Percentiles rank a stretch among this genome's conserved stretches.
Evolutionary conservation across 1,140 invertebrate genomes (phyloP).

Genomic region (Hyles vespertilio): DNA sequence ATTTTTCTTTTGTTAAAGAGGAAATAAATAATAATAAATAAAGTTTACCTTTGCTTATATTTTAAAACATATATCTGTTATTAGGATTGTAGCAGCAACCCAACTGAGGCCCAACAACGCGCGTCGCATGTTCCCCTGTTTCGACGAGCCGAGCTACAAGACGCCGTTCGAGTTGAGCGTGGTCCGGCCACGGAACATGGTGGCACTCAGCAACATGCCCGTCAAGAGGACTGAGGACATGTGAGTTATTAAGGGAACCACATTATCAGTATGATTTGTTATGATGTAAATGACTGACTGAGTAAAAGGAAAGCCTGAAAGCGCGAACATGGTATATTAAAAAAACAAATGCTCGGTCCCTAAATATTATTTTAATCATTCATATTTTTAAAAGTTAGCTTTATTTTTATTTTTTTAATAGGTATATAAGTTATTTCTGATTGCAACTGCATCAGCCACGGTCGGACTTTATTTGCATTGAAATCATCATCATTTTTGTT

Average conservation of each 20-base stretch:
- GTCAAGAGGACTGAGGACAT: conserved; percentile 74
- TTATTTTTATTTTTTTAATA: no score
- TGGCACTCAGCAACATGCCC: conserved; percentile 80
- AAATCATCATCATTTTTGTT: no score
- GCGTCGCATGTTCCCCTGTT: conserved; percentile 91
- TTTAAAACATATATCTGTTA: conserved; percentile 3
- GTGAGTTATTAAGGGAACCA: conserved; percentile 72
- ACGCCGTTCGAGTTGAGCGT: conserved; percentile 82
- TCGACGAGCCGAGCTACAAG: conserved; percentile 93
- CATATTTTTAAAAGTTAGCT: no score
- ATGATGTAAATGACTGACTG: no score
- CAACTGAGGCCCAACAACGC: conserved; percentile 90
- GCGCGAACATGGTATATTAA: no score
- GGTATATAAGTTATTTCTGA: no score
- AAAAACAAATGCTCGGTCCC: no score
- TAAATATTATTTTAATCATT: no score
- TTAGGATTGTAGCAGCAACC: conserved; percentile 78
- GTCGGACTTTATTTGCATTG: no score
- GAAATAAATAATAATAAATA: background rate
- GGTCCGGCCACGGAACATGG: conserved; percentile 77
- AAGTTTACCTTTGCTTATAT: background rate
- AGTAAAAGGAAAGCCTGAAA: no score
- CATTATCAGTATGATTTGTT: background rate
- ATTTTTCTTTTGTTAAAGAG: no score
- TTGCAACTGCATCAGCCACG: no score